phyloP scores from a whole-genome alignment of 53 echinoderm and acorn worm genomes.

The Astropecten irregularis region DNA sequence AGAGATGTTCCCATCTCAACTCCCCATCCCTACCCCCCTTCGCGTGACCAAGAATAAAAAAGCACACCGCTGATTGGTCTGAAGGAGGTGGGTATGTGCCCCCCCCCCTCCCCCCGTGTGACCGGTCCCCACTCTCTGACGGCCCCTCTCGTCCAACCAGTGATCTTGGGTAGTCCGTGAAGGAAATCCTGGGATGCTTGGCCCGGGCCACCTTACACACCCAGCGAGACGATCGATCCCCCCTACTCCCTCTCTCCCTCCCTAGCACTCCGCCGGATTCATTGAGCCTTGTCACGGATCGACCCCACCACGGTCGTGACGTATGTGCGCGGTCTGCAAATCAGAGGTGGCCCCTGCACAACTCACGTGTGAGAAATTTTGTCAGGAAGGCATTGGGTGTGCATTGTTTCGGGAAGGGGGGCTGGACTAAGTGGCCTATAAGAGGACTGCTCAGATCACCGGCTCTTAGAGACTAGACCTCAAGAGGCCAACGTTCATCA shows the following conservation, averaged over 20 bases:
- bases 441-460: not conserved
- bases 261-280: too few relatives aligned
- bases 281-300: too few relatives aligned
- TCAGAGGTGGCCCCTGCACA: not conserved
- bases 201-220: not conserved
- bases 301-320: conserved; percentile 42
- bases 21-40: too few relatives aligned
- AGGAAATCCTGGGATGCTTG: conserved; percentile 20
- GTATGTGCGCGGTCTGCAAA: conserved; percentile 23
- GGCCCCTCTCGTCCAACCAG: conserved; percentile 18
- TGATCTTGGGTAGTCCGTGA: conserved; percentile 1
- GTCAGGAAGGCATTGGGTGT: not conserved
- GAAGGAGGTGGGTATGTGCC: not conserved
- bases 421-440: conserved; percentile 38
- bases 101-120: too few relatives aligned
- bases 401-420: conserved; percentile 25
- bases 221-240: conserved; percentile 1
- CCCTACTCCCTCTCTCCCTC: too few relatives aligned
- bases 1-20: too few relatives aligned
- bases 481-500: conserved; percentile 16
- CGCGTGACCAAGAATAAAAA: not conserved
- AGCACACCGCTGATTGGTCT: conserved; percentile 46
- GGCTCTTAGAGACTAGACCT: conserved; percentile 18
- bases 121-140: too few relatives aligned
- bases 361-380: conserved; percentile 38